Evolutionary conservation across 2,797 vertebrate species (phyloP).

Genomic region (Falco peregrinus): DNA sequence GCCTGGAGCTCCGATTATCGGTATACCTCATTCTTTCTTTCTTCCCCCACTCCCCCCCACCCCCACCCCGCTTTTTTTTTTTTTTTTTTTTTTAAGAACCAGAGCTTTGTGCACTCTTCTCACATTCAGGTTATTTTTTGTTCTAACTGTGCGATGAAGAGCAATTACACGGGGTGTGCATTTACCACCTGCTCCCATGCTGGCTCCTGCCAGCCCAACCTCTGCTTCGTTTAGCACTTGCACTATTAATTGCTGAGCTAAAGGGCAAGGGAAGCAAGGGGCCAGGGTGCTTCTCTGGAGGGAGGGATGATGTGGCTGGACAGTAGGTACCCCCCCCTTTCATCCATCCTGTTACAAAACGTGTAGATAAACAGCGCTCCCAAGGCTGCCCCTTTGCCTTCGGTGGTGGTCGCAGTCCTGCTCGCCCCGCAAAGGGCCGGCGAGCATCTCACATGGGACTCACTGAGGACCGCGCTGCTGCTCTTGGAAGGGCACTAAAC

Average conservation of each 20-base stretch:
- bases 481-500: background rate
- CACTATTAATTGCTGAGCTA: background rate
- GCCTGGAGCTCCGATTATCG: background rate
- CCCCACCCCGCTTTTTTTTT: too few species aligned
- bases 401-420: background rate
- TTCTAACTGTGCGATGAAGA: constrained; percentile 11
- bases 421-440: background rate
- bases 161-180: background rate
- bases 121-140: constrained; percentile 34
- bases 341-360: background rate
- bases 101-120: constrained; percentile 42
- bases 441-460: fast-evolving
- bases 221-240: background rate
- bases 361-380: background rate
- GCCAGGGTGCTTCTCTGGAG: background rate
- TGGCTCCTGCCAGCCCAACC: background rate
- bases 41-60: too few species aligned
- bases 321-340: background rate
- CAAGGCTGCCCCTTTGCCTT: background rate
- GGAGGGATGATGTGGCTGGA: background rate
- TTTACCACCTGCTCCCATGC: background rate
- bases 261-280: background rate
- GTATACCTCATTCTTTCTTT: constrained; percentile 55
- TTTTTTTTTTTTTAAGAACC: background rate
- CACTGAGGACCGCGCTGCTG: background rate